These are phyloP conservation scores for Phataginus tetradactyla DNA, from an alignment of 2,797 vertebrate genomes.

Conservation along the genomic window DNA sequence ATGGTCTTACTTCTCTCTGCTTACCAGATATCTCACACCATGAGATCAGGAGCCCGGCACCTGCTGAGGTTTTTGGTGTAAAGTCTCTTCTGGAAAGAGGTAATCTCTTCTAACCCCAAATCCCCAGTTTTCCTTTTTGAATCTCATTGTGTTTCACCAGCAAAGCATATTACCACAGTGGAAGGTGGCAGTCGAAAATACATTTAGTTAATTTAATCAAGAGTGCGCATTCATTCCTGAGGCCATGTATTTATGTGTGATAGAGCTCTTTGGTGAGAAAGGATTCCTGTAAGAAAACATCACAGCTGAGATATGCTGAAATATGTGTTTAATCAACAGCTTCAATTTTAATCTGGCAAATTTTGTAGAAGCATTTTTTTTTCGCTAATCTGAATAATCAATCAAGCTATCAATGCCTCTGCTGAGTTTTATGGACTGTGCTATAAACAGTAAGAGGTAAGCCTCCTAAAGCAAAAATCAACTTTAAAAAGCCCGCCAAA, in stretches of 20 bases:
- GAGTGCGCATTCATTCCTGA: conserved; percentile 46
- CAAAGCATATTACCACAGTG: neutral
- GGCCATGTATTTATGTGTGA: neutral
- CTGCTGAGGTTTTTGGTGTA: neutral
- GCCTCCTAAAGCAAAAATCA: conserved; percentile 10
- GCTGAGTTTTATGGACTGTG: neutral
- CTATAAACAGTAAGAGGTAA: conserved; percentile 4
- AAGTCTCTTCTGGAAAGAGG: neutral
- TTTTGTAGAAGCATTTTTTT: neutral
- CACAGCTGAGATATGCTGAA: conserved; percentile 45
- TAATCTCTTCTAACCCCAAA: neutral
- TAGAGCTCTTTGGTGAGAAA: conserved; percentile 9
- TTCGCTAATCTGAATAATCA: conserved; percentile 60
- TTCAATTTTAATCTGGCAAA: conserved; percentile 65
- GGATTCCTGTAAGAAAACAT: conserved; percentile 51
- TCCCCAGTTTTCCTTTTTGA: neutral
- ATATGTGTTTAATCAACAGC: conserved; percentile 69
- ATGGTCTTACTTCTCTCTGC: neutral
- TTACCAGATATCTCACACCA: neutral
- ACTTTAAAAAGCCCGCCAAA: neutral
- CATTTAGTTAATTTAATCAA: conserved; percentile 56
- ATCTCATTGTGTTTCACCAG: neutral
- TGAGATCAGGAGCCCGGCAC: neutral
- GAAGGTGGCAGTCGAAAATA: conserved; percentile 47
- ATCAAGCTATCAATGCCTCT: conserved; percentile 30